Percentiles rank a stretch among this genome's conserved stretches.
phyloP scores from a whole-genome alignment of 2,888 invertebrate species.

The Gastrophysa polygoni region DNA sequence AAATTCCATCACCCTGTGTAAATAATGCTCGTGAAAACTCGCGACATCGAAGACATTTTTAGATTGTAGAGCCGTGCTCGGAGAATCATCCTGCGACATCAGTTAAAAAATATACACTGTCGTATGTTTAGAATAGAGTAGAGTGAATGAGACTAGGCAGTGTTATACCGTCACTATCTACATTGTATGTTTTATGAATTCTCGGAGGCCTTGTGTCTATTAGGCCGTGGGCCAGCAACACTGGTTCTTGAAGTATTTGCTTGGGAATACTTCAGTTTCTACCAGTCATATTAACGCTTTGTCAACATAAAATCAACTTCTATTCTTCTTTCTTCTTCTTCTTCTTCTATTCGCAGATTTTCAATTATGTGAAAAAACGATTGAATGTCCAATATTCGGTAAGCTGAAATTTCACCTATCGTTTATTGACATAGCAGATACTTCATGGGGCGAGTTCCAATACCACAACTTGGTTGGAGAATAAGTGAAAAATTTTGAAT shows the following conservation, averaged over 20 bases:
- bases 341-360: no score
- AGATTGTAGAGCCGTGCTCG: slow-evolving; percentile 38
- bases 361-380: no score
- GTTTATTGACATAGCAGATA: no score
- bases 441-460: no score
- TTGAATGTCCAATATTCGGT: no score
- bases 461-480: no score
- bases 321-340: no score
- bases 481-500: no score
- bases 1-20: slow-evolving; percentile 1
- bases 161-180: slow-evolving; percentile 55
- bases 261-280: no score
- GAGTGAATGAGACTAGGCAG: slow-evolving; percentile 57
- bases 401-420: no score
- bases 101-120: slow-evolving; percentile 57
- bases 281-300: background rate
- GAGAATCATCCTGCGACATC: slow-evolving; percentile 51
- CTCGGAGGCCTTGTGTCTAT: slow-evolving; percentile 24
- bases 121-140: slow-evolving; percentile 59
- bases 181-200: slow-evolving; percentile 4
- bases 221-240: background rate
- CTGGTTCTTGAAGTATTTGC: no score
- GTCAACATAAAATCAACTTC: no score
- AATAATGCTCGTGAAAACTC: slow-evolving; percentile 29
- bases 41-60: slow-evolving; percentile 37